Evolutionary conservation across 1,140 invertebrate genomes (phyloP), one percentile per base, ranked within the genome.

Genomic region (Antheraea mylitta): DNA sequence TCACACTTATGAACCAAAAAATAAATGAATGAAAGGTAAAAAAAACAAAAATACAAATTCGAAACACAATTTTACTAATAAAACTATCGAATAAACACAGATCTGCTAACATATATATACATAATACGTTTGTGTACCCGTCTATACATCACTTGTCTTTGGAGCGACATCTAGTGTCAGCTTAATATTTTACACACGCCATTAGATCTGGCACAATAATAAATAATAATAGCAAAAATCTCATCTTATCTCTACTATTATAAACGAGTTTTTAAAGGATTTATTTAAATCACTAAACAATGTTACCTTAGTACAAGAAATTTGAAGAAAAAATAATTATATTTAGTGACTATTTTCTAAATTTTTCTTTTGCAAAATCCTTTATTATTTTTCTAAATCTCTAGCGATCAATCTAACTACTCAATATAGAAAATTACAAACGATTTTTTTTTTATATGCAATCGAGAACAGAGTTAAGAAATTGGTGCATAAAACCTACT

Each of bases 71-170:
- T 86, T 81, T 86, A 86, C 82, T 86, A 84, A 73, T 71, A 63
- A 37, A 61, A 59, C 75, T 68, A 75, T 78, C 75, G 78, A 65
- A 19, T 22, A 61, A 73, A 74, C 58, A 74, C 69, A 53, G 45
- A 68, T 70, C 65, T 73, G 66, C 73, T 72, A 75, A 72, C 67
- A 74, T 64, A 72, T 45, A 70, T 72, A 74, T 73, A 76, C 70
- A 76, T 85, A 85, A 82, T 85, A 85, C 83, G 67, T 82, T 77
- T 74, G 68, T 74, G 71, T 83, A 86, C 83, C 83, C 83, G 83
- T 84, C 81, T 81, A 30, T 61, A 38, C 63, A 68, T 60, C 58
- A 48, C 59, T 59, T 66, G 13, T 58, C 18, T 62, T 62, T 61
- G 58, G 48, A 71, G 30, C 60, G 22, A 65, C 67, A 66, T 67